These are phyloP conservation scores for Keiferia lycopersicella DNA, from an alignment of 2,888 invertebrate genomes.

Conservation along the genomic window DNA sequence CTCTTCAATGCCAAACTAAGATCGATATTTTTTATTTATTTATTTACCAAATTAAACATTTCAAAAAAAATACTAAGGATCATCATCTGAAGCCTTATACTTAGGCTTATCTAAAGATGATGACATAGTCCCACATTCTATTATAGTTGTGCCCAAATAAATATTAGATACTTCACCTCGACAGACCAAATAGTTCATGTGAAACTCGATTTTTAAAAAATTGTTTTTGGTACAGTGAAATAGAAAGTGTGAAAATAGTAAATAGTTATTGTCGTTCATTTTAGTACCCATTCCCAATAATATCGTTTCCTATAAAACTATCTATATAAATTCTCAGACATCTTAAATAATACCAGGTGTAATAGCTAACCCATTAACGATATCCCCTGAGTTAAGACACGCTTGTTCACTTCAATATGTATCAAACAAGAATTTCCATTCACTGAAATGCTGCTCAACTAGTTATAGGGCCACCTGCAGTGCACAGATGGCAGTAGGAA, in stretches of 20 bases:
- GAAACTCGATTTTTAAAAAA: too few species aligned
- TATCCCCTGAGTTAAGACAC: constrained; percentile 23
- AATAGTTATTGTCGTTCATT: neutral
- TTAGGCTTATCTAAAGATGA: too few species aligned
- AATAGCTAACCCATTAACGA: constrained; percentile 4
- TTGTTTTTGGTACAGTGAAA: neutral
- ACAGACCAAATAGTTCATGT: too few species aligned
- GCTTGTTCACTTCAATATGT: constrained; percentile 34
- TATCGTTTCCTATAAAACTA: neutral
- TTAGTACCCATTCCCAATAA: neutral
- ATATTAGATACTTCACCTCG: too few species aligned
- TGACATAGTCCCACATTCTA: too few species aligned
- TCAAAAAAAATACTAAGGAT: too few species aligned
- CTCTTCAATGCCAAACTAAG: too few species aligned
- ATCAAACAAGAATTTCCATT: constrained; percentile 30
- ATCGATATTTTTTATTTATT: too few species aligned
- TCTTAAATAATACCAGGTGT: neutral
- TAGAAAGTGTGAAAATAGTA: neutral
- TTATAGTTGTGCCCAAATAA: too few species aligned
- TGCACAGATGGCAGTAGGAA: constrained; percentile 11
- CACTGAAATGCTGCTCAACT: constrained; percentile 12
- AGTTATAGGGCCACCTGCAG: constrained; percentile 23
- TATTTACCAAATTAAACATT: too few species aligned
- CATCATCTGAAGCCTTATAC: too few species aligned
- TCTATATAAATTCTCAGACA: neutral